Evolutionary conservation across 2,888 invertebrate genomes (phyloP).

Genomic region (Campoplex nolae): DNA sequence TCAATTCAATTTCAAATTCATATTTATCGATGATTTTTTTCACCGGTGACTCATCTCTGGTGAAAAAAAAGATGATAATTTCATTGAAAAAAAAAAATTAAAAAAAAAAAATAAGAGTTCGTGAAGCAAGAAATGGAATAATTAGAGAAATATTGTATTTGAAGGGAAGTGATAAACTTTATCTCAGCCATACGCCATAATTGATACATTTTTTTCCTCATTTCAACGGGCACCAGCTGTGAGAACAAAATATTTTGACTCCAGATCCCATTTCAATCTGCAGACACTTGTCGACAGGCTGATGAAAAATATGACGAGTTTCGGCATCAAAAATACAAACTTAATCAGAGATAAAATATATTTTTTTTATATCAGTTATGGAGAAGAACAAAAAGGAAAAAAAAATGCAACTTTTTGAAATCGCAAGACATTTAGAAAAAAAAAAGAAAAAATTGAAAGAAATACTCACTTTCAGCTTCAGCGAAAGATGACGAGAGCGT

Average conservation of each 20-base stretch:
- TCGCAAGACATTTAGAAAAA: not conserved
- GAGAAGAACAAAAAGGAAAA: not conserved
- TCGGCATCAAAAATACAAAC: too few relatives aligned
- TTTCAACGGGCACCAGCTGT: conserved; percentile 22
- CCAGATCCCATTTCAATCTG: conserved; percentile 1
- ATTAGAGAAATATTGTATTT: too few relatives aligned
- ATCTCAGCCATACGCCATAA: conserved; percentile 22
- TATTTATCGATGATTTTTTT: too few relatives aligned
- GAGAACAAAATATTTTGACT: not conserved
- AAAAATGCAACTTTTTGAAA: not conserved
- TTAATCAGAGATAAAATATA: not conserved
- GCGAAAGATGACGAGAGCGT: conserved; percentile 10
- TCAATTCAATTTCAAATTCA: too few relatives aligned
- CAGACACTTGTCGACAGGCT: not conserved
- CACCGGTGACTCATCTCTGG: too few relatives aligned
- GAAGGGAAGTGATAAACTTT: not conserved
- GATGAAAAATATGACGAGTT: too few relatives aligned
- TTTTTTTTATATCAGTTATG: not conserved
- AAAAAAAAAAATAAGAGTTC: too few relatives aligned
- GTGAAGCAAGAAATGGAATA: too few relatives aligned
- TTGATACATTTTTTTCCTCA: conserved; percentile 42
- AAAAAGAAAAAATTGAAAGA: not conserved
- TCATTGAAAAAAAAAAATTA: too few relatives aligned
- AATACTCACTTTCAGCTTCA: conserved; percentile 38
- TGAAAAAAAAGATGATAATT: too few relatives aligned